Percentiles rank a stretch among this genome's conserved stretches.
Evolutionary conservation across 2,113 vertebrate genomes (phyloP).

Genomic region (Limanda limanda): DNA sequence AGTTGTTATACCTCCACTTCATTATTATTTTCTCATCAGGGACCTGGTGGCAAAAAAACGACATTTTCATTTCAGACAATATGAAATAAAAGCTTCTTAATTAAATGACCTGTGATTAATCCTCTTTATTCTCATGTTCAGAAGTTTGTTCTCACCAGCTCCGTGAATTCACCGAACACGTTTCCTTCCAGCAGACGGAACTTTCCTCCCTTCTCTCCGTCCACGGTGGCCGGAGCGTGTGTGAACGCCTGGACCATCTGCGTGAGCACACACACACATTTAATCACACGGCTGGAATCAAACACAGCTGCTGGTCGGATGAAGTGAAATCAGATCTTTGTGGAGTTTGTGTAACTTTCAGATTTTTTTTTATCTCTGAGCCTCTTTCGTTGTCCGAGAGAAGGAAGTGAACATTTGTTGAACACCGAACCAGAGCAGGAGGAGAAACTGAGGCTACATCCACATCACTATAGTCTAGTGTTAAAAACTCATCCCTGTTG

Average conservation of each 20-base stretch:
- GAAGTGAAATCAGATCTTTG: no score
- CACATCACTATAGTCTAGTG: no score
- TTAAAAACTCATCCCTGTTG: no score
- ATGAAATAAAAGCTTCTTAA: not conserved
- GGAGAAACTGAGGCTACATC: no score
- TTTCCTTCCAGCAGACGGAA: conserved; percentile 93
- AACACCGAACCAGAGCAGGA: not conserved
- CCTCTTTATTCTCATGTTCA: no score
- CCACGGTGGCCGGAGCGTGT: conserved; percentile 86
- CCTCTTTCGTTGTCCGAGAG: no score
- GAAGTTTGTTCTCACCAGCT: conserved; percentile 84
- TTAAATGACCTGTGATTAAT: not conserved
- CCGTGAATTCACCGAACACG: conserved; percentile 91
- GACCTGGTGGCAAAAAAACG: conserved; percentile 76
- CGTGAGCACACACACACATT: not conserved
- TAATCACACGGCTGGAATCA: not conserved
- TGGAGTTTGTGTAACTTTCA: no score
- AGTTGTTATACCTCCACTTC: conserved; percentile 98
- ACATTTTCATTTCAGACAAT: not conserved
- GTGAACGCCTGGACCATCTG: conserved; percentile 96
- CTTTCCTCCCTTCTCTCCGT: conserved; percentile 90
- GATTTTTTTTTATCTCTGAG: no score
- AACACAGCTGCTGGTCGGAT: no score
- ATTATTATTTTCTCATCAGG: conserved; percentile 93
- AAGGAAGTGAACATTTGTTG: no score